Evolutionary conservation across 2,797 vertebrate species (phyloP).

Genomic region (Phoxinus dragarum): DNA sequence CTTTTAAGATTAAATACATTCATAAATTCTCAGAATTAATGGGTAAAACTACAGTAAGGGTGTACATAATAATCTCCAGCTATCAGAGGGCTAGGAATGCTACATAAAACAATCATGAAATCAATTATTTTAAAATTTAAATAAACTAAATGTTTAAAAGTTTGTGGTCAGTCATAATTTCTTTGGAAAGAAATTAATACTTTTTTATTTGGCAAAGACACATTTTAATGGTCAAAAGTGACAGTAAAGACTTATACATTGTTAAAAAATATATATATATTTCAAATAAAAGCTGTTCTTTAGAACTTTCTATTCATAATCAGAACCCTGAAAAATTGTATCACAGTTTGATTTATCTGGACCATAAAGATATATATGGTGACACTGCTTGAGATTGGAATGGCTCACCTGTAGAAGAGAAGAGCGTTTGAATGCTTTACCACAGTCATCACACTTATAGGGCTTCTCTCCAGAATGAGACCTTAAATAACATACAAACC

Average conservation of each 20-base stretch:
- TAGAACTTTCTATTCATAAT: no score
- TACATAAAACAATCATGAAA: not conserved
- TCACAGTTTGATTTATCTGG: not conserved
- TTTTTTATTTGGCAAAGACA: no score
- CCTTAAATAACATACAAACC: conserved; percentile 61
- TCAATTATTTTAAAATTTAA: no score
- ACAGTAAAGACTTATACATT: no score
- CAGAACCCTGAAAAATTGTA: no score
- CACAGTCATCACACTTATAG: conserved; percentile 84
- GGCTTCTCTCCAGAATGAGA: conserved; percentile 86
- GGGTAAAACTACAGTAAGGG: not conserved
- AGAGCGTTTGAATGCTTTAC: conserved; percentile 85
- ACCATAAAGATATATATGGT: not conserved
- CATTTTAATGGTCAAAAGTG: no score
- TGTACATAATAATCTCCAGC: not conserved
- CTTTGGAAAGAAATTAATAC: no score
- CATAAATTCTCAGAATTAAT: not conserved
- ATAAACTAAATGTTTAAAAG: no score
- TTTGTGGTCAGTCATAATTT: no score
- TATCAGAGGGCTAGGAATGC: not conserved
- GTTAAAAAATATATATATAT: no score
- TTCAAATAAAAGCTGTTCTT: no score
- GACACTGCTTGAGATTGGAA: not conserved
- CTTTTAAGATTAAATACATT: not conserved
- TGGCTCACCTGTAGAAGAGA: conserved; percentile 81